Evolutionary conservation across 2,888 invertebrate genomes (phyloP).

Genomic region (Monopis laevigella): DNA sequence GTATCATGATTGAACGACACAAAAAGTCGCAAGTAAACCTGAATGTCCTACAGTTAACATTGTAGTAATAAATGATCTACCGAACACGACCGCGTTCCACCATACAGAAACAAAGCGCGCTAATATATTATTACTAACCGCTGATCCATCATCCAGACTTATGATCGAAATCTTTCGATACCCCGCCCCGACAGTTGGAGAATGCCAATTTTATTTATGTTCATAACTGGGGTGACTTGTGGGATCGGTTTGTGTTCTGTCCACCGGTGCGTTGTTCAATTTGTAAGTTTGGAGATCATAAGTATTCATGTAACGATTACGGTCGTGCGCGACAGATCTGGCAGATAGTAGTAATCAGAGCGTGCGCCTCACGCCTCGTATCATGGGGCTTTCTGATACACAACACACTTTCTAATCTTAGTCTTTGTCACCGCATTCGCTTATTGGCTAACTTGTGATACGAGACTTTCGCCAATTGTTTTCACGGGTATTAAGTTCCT

Average conservation of each 20-base stretch:
- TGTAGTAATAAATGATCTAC: constrained; percentile 5
- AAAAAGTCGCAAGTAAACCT: constrained; percentile 1
- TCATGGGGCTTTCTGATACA: constrained; percentile 54
- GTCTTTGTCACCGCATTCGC: constrained; percentile 58
- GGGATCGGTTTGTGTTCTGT: too few relatives aligned
- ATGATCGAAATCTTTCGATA: constrained; percentile 11
- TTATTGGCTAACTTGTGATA: constrained; percentile 57
- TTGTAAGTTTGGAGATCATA: too few relatives aligned
- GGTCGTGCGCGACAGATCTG: constrained; percentile 53
- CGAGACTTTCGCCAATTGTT: constrained; percentile 65
- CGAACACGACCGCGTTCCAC: not conserved
- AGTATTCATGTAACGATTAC: too few relatives aligned
- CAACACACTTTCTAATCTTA: constrained; percentile 65
- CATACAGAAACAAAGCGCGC: not conserved
- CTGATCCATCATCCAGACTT: constrained; percentile 9
- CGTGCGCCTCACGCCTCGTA: constrained; percentile 47
- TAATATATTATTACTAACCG: not conserved
- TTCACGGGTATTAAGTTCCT: constrained; percentile 58
- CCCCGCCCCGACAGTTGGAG: not conserved
- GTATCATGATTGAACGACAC: constrained; percentile 6
- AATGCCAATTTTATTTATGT: constrained; percentile 5
- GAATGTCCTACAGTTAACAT: constrained; percentile 7
- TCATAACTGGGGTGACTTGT: constrained; percentile 6
- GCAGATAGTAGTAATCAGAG: constrained; percentile 59
- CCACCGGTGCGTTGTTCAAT: too few relatives aligned